A percentile compares a stretch with the other conserved stretches of the same genome.
Conservation (phyloP, 2,888 invertebrate species). For the Selenia dentaria region DNA sequence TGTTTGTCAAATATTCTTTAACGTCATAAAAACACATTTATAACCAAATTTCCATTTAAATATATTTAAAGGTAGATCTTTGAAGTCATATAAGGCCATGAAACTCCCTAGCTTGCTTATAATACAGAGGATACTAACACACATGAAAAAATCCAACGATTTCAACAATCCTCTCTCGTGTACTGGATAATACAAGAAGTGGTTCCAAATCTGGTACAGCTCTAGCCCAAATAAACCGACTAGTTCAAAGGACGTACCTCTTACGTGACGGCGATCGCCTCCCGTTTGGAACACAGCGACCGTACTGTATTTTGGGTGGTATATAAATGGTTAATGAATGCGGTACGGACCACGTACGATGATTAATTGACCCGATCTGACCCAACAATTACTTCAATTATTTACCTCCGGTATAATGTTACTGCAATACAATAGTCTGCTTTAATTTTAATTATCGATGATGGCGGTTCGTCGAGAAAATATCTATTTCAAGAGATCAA, state of each 20-base stretch:
- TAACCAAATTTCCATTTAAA: no score
- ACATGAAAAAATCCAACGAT: neutral
- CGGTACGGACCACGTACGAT: constrained; percentile 64
- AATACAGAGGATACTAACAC: no score
- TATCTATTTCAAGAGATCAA: neutral
- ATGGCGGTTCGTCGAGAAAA: constrained; percentile 3
- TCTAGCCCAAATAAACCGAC: constrained; percentile 15
- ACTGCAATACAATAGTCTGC: constrained; percentile 46
- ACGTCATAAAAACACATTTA: no score
- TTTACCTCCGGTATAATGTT: constrained; percentile 73
- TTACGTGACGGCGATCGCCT: constrained; percentile 4
- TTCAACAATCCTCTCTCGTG: neutral
- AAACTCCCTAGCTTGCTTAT: no score
- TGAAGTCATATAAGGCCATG: no score
- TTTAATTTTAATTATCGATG: constrained; percentile 50
- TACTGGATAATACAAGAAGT: neutral
- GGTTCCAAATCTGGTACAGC: constrained; percentile 21
- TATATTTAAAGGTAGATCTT: no score
- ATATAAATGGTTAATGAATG: constrained; percentile 66
- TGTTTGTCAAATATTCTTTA: no score
- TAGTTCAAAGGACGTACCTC: constrained; percentile 24
- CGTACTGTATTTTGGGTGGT: constrained; percentile 53
- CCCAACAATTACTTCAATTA: constrained; percentile 81
- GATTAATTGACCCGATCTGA: constrained; percentile 81
- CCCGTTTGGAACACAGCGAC: constrained; percentile 38